Percentiles rank a stretch among this genome's conserved stretches.
Evolutionary conservation across 2,113 vertebrate species (phyloP).

Genomic region (Symphodus melops): DNA sequence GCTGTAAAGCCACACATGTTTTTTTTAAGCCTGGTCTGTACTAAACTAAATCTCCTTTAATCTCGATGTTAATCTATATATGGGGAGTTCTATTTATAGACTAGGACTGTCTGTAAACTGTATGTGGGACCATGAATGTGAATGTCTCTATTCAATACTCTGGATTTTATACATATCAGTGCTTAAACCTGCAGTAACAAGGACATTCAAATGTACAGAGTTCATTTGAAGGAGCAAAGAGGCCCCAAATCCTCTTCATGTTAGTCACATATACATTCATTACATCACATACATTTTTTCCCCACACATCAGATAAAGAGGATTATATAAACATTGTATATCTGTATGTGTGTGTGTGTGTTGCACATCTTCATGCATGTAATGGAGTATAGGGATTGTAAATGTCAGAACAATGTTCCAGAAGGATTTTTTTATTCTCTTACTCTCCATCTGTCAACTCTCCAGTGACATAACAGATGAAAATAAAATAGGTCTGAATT

Average conservation of each 20-base stretch:
- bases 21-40: constrained; percentile 25
- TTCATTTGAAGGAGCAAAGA: neutral
- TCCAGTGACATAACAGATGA: constrained; percentile 30
- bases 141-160: constrained; percentile 18
- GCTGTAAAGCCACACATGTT: constrained; percentile 39
- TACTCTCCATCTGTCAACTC: constrained; percentile 47
- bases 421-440: constrained; percentile 32
- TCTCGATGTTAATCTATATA: constrained; percentile 61
- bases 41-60: constrained; percentile 58
- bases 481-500: neutral
- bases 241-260: neutral
- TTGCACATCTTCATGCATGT: constrained; percentile 1
- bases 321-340: constrained; percentile 13
- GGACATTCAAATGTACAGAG: too few relatives aligned
- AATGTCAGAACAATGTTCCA: constrained; percentile 29
- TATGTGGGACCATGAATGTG: neutral
- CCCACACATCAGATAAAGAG: constrained; percentile 16
- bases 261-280: neutral
- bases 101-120: neutral
- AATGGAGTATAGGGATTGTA: constrained; percentile 21
- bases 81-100: constrained; percentile 44
- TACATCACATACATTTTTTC: neutral
- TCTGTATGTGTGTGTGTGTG: neutral
- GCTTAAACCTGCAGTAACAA: too few relatives aligned
- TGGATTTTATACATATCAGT: too few relatives aligned